Evolutionary conservation across 2,888 invertebrate genomes (phyloP).

Genomic region (Agriotes lineatus): DNA sequence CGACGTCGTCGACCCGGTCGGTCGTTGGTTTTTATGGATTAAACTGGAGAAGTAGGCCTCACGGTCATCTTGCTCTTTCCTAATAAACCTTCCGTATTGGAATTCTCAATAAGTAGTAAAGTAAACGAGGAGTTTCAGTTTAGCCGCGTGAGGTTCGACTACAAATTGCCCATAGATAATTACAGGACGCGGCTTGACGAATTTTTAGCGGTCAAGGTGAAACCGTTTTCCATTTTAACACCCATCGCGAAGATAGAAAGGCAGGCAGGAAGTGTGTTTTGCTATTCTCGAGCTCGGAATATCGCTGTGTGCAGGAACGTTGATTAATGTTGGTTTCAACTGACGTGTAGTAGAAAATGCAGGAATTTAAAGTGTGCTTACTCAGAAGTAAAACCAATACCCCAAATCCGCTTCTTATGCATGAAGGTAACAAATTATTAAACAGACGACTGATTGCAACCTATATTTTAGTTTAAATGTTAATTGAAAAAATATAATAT

Average conservation of each 20-base stretch:
- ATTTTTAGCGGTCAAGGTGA: slow-evolving; percentile 18
- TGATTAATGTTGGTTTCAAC: background rate
- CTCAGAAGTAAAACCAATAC: no score
- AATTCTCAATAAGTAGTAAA: slow-evolving; percentile 32
- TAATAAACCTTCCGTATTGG: slow-evolving; percentile 32
- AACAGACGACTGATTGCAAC: no score
- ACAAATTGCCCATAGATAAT: slow-evolving; percentile 21
- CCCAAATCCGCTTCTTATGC: no score
- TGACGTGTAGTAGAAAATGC: no score
- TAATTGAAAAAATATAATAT: no score
- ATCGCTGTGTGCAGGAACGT: background rate
- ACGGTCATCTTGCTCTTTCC: slow-evolving; percentile 37
- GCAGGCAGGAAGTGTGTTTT: background rate
- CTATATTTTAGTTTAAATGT: no score
- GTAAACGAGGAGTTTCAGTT: slow-evolving; percentile 35
- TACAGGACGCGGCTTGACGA: slow-evolving; percentile 5
- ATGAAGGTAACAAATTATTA: no score
- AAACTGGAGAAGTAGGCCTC: slow-evolving; percentile 44
- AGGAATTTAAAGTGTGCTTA: no score
- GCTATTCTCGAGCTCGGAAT: no score
- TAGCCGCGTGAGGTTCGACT: slow-evolving; percentile 10
- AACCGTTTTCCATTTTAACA: background rate
- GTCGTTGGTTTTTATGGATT: slow-evolving; percentile 28
- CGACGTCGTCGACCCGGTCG: slow-evolving; percentile 33
- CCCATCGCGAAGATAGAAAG: background rate